Evolutionary conservation across 2,113 vertebrate species (phyloP), one percentile per base, ranked within the genome.

Genomic region (Scartelaos histophorus): DNA sequence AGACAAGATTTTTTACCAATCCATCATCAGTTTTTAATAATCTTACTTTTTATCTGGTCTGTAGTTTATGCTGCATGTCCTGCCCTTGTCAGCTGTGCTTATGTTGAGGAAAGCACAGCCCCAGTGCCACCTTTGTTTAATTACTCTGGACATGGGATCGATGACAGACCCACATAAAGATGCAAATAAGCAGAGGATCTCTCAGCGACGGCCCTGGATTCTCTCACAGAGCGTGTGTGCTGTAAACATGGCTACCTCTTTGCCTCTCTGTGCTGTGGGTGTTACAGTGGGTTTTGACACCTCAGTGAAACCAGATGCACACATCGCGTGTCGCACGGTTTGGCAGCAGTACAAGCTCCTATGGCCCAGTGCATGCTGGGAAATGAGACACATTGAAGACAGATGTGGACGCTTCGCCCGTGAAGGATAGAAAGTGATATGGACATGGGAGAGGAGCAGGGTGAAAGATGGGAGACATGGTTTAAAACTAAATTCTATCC

Each of bases 291-390:
- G 74, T 56, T 83, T 70, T 71, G 83, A 88, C 84, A 79, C 75
- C 3, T 71, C 81, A 79, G 76, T 79, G 78, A 75, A 88, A 87
- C 80, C 88, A 88, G 85, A 84, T 84, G 80, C 73, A 79, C 13
- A 56, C 54, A n/a, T 79, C 19, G 69, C 29, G 46, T 79, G 85
- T 85, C 70, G 13, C 86, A 73, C 72, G 4, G 78, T 60, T 85
- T 86, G 38, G 78, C 56, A 58, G 73, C 16, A n/a, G 79, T 69
- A 71, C 38, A 60, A 43, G 76, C 58, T 35, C 69, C 56, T 51
- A 58, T 45, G 60, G 70, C 60, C 57, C 51, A 29, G 25, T 62
- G 74, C 73, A 76, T 69, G 45, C 3, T 21, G 76, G 71, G 74
- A 79, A 73, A 67, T 46, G 7, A 57, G 72, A 70, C 81, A 76